Evolutionary conservation across 2,888 invertebrate genomes (phyloP), one percentile per base, ranked within the genome.

Genomic region (Venusia cambrica): DNA sequence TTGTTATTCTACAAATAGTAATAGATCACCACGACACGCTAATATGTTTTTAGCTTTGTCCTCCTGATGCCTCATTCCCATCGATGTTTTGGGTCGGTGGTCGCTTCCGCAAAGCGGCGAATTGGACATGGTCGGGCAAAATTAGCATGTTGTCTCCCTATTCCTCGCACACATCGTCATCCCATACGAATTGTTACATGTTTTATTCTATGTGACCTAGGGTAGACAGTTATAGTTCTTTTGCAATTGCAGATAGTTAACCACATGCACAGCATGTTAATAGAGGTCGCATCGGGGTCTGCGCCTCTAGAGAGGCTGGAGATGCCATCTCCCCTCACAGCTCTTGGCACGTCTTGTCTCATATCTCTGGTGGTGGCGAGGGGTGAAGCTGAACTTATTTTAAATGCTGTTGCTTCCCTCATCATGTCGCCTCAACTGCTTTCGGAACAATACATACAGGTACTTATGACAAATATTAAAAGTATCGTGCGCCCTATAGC

Each of bases 351-450:
- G 69, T 94, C 98, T 1, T 97, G 97, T 54, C 89, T 99, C 4
- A 89, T 98, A 30, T 96, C 97, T 32, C 87, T 99, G 40, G 96
- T 97, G 5, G 95, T 98, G 25, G 97, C 98, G 1, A 89, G 95
- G 33, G 99, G 98, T 2, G 96, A 97, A 70, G 96, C 97, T 4
- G 97, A 97, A 39, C 93, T 96, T 62, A 92, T 96, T 56, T 88
- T 98, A 3, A 92, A 93, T 55, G 96, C 98, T 2, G 91, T 96
- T 16, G 93, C 96, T 2, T 94, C 96, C 11, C 88, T 98, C 46
- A 89, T 97, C 20, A 97, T 97, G 94, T 94, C 95, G 31, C 91
- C 94, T 0, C 88, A 93, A 51, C 89, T 91, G 25, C 81, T 96
- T 9, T 92, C 94, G 2, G 88, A 92, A 30, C 96, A 96, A 83